Evolutionary conservation across 2,797 vertebrate genomes (phyloP), one percentile per base, ranked within the genome.

Genomic region (Sciurus vulgaris): DNA sequence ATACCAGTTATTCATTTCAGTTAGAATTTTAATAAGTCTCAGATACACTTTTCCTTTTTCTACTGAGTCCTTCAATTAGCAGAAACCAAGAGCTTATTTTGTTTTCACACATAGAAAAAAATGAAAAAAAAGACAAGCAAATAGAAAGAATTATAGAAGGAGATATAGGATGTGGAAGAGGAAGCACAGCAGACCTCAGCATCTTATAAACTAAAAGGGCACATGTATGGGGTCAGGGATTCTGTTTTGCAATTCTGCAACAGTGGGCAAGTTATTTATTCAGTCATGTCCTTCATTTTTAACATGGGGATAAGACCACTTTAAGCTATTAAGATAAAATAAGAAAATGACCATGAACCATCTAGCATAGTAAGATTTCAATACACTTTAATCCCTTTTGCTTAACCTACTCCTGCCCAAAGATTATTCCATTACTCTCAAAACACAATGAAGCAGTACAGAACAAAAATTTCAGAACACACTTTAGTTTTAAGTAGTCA

Each of bases 1-100:
- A 82, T 65, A 33, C 69, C 72, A 85, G 63, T 41, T 70, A 86
- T 86, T 97, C 61, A 92, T 94, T 93, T 91, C 38, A 74, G 22
- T 85, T 87, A 74, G 18, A 96, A 87, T 33, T 69, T 76, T 76
- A 89, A 86, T 56, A 84, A 86, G 30, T 69, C 56, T 91, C 41
- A 67, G 26, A 2, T 44, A 7, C 51, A 20, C 41, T 83, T 95
- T 82, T 67, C 47, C 89, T 90, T 69, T 90, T 20, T 86, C 9
- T 28, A 56, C 8, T 82, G 17, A 49, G 56, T 78, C 33, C 28
- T 67, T 70, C 5, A 35, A 56, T 94, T 83, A 90, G 38, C 61
- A 78, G 20, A 93, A n/a, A 77, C 5, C 35, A 18, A 59, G 49
- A 41, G 15, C 17, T 90, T 41, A 38, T 69, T 93, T 22, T 73